Base-by-base conservation (phyloP, 2,113 vertebrate genomes). In the Polypterus bichir region DNA sequence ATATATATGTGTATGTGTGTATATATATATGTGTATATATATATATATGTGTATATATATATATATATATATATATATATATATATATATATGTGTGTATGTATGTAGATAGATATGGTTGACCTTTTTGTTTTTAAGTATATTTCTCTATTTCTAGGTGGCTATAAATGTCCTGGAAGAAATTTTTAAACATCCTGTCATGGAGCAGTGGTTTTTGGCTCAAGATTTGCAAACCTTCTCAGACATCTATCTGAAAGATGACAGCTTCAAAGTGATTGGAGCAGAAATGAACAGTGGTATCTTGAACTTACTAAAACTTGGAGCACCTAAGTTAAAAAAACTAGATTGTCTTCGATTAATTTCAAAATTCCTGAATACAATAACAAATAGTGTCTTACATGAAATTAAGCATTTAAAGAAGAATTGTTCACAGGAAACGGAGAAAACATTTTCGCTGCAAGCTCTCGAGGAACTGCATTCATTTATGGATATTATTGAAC, bases 151-250 rank as follows among this genome's bases (percentile, higher is more conserved):
- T 2, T 53, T 81, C 5, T 68, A 98, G 96, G 76, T 76, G 0
- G 61, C 90, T 45, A 70, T 89, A 67, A 78, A 83, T 8, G 61
- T 77, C 3, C 74, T 96, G 0, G 5, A 52, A 53, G 72, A 84
- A 61, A 57, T 92, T 78, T 89, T 98, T 68, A 84, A 78, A 49
- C 91, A 97, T 57, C 91, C 93, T 1, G 84, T 75, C 0, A 46
- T 98, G 73, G 81, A 90, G 70, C 87, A 79, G 74, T 97, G 94
- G 93, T 98, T 91, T 72, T 79, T 99, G 74, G 89, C 92, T 61
- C 61, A 90, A 79, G 89, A 97, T 55, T 74, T 71, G 48, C 73
- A 68, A 63, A 70, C 76, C 3, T 46, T 89, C 3, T 93, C 92
- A 1, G 74, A 81, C 0, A 87, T 92, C 61, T 70, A 61, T 4